A percentile compares a stretch with the other conserved stretches of the same genome.
Conservation (phyloP, 2,888 invertebrate genomes). For the Drosophila mimetica region DNA sequence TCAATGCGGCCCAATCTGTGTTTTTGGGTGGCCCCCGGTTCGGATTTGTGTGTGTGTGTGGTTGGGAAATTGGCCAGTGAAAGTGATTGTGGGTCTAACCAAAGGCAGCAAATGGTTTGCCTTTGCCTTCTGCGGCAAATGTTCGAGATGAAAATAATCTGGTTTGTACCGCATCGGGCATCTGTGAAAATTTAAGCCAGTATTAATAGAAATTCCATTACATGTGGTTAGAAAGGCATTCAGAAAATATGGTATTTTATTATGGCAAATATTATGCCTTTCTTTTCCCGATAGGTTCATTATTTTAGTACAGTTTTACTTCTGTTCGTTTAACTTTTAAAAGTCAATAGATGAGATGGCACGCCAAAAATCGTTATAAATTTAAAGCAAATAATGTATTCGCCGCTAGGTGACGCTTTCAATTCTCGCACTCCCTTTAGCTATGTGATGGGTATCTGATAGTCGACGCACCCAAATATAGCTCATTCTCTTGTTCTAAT, state of each 20-base stretch:
- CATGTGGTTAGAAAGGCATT: constrained; percentile 15
- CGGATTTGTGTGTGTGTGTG: constrained; percentile 43
- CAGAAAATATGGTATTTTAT: neutral
- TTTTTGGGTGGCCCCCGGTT: constrained; percentile 27
- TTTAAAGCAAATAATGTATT: no score
- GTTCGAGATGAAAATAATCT: neutral
- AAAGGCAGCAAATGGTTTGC: constrained; percentile 28
- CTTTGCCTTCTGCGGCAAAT: constrained; percentile 10
- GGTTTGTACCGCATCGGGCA: constrained; percentile 3
- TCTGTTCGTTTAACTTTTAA: no score
- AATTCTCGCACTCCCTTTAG: no score
- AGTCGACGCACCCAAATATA: no score
- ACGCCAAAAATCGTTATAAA: no score
- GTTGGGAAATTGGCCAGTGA: constrained; percentile 63
- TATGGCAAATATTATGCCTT: constrained; percentile 1
- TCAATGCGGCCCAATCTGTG: constrained; percentile 26
- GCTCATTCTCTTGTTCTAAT: neutral
- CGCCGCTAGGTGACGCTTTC: no score
- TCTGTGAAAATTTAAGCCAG: constrained; percentile 17
- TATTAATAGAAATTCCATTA: constrained; percentile 34
- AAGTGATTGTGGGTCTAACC: constrained; percentile 53
- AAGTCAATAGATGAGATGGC: no score
- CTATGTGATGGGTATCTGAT: no score
- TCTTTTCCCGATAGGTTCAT: no score
- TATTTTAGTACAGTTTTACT: neutral